Evolutionary conservation across 2,113 vertebrate genomes (phyloP), one percentile per base, ranked within the genome.

Genomic region (Pachypanchax playfairii): DNA sequence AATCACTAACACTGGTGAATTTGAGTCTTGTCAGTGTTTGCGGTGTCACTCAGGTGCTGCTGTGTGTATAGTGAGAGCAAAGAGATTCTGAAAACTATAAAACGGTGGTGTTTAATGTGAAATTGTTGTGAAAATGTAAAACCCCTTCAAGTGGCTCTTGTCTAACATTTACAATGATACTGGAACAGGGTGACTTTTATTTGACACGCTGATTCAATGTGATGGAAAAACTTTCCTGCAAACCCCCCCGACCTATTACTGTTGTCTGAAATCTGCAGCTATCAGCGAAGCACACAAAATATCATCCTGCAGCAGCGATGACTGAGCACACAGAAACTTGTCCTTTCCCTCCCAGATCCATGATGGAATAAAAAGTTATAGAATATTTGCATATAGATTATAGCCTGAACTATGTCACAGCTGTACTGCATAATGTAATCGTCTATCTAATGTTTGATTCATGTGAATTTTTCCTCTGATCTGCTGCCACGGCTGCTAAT

Each of bases 341-440:
- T 28, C 42, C 24, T 46, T 72, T 61, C 52, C 51, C 63, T 71
- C 26, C 49, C 48, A 68, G 75, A 85, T 78, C 77, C 71, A 58
- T 75, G 62, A 14, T 20, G 33, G 39, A 20, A 41, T 65, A 72
- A 64, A 48, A 73, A 54, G 47, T 35, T 35, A 44, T 62, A 3
- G 15, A 64, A 62, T 72, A 86, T 86, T 84, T 80, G 76, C 82
- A 86, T 86, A 84, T 85, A 85, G 76, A 88, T 85, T 70, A 73
- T 79, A 74, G 39, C 28, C 33, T 60, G 49, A 74, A 80, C 70
- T 72, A 64, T 82, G 68, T 83, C 60, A 65, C 56, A 44, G 72
- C 57, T 63, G 49, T 55, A 44, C 49, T 36, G 51, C 2, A 15
- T 80, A 76, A 78, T 72, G 48, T 65, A 65, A 77, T 69, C 15